A percentile compares a stretch with the other conserved stretches of the same genome.
These are phyloP conservation scores for Australoheros facetus DNA, from an alignment of 2,797 vertebrate species.

Conservation along the genomic window DNA sequence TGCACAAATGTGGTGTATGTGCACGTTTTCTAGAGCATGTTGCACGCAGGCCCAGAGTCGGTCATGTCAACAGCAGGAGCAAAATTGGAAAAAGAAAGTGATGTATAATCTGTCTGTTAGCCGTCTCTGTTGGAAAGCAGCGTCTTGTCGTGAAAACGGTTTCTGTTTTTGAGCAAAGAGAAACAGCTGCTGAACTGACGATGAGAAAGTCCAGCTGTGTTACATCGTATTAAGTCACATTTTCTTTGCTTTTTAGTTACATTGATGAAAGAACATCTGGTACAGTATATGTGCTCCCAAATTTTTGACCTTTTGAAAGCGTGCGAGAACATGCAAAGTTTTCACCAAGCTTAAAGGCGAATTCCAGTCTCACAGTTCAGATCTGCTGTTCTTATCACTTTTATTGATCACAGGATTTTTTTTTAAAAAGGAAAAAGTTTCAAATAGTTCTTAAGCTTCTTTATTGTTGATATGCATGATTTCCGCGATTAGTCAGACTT, in stretches of 20 bases:
- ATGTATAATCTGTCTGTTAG: slow-evolving; percentile 47
- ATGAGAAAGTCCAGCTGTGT: neutral
- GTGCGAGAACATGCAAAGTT: neutral
- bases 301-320: neutral
- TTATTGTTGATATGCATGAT: too few relatives aligned
- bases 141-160: neutral
- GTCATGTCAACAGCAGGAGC: slow-evolving; percentile 49
- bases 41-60: slow-evolving; percentile 8
- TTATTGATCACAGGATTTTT: neutral
- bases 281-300: neutral
- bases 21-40: slow-evolving; percentile 23
- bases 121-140: slow-evolving; percentile 8
- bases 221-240: neutral
- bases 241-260: neutral
- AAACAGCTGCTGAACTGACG: neutral
- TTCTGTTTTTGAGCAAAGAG: slow-evolving; percentile 16
- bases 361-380: neutral
- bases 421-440: neutral
- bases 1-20: neutral
- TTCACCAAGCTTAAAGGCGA: neutral
- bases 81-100: slow-evolving; percentile 51
- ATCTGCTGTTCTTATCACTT: neutral
- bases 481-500: too few relatives aligned
- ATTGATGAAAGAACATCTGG: neutral
- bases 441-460: neutral